Conservation (phyloP, 2,113 vertebrate genomes). For the Nothocercus nigrocapillus region DNA sequence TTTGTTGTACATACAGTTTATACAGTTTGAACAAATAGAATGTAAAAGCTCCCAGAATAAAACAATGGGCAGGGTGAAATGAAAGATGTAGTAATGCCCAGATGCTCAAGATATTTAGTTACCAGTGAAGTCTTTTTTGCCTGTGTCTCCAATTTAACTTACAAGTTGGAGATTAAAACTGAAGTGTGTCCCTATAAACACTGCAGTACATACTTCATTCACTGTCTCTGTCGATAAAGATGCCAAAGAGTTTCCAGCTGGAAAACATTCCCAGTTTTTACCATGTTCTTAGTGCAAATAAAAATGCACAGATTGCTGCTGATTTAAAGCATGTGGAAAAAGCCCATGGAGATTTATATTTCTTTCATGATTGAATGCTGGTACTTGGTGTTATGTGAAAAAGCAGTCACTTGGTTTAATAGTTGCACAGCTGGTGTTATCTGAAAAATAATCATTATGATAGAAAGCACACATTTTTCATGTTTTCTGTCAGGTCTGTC, state of each 20-base stretch:
- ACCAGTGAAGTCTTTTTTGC: neutral
- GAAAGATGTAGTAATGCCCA: neutral
- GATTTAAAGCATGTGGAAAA: constrained; percentile 80
- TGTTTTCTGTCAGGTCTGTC: constrained; percentile 77
- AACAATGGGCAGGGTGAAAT: neutral
- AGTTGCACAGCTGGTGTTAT: constrained; percentile 81
- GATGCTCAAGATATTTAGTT: neutral
- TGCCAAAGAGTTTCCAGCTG: constrained; percentile 47
- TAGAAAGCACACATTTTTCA: constrained; percentile 73
- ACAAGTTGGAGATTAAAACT: constrained; percentile 9
- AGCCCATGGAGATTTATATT: constrained; percentile 78
- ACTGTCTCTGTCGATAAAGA: neutral
- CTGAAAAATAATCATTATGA: constrained; percentile 79
- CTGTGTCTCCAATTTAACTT: neutral
- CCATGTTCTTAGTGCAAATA: constrained; percentile 45
- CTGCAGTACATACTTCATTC: neutral
- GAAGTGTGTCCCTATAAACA: neutral
- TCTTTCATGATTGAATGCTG: constrained; percentile 81
- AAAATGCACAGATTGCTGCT: constrained; percentile 79
- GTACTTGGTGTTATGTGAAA: constrained; percentile 69
- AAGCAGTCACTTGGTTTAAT: constrained; percentile 72
- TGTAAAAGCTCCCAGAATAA: neutral
- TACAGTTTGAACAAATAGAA: neutral
- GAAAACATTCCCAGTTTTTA: constrained; percentile 38
- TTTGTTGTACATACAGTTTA: neutral